Evolutionary conservation across 2,797 vertebrate genomes (phyloP), one percentile per base, ranked within the genome.

Genomic region (Delichon dasypus): DNA sequence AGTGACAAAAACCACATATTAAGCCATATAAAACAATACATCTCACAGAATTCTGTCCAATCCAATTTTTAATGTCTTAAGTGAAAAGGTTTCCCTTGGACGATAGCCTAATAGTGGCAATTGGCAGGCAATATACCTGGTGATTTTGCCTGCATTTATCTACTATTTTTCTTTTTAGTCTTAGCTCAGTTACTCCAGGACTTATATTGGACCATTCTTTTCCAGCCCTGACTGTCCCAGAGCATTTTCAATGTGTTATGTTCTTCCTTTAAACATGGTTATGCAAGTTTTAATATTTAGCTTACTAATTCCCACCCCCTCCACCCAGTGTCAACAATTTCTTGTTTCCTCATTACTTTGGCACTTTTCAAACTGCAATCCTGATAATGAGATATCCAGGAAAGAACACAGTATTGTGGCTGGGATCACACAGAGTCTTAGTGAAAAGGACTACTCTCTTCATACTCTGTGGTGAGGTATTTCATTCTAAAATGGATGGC

Each of bases 41-140:
- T 88, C 60, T 95, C 42, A 53, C 45, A 81, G 34, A 84, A 80
- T 80, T 79, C 80, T 84, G 32, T 76, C 62, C 73, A 90, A 75
- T 91, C 11, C 42, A 66, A 38, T 84, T 86, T 89, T 79, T 90
- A 93, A 90, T 73, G 34, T 76, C 79, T 27, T 70, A 54, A 71
- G 75, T 77, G 87, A 65, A 94, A 92, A 90, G 83, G 21, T 55
- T 93, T 94, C 66, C 15, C 44, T 91, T 92, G 94, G 87, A 92
- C 86, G 40, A 70, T 16, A 76, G 88, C 83, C 55, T 84, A 88
- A 96, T 76, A 88, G 76, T 84, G 73, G 78, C 58, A 78, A 93
- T 32, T 90, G 92, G 70, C 60, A 94, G 83, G 76, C 90, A 92
- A 84, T 86, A 89, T 53, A 89, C 47, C 70, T 80, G 55, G 40